phyloP scores from a whole-genome alignment of 2,113 vertebrate genomes.

The Abramis brama region DNA sequence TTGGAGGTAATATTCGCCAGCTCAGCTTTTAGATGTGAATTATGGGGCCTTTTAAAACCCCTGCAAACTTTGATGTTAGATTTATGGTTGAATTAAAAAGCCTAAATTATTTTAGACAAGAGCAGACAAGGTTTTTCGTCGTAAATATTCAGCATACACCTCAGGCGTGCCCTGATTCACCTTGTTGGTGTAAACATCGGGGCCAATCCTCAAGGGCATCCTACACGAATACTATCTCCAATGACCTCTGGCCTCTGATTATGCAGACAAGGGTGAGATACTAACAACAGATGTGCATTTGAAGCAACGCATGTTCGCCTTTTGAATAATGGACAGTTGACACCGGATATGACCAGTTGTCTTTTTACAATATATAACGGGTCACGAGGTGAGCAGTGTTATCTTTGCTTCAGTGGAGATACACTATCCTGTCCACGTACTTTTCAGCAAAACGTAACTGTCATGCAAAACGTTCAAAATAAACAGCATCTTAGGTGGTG shows the following conservation, averaged over 20 bases:
- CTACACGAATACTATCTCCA: neutral
- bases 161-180: constrained; percentile 52
- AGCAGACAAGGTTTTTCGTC: constrained; percentile 45
- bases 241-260: constrained; percentile 51
- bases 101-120: constrained; percentile 44
- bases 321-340: constrained; percentile 50
- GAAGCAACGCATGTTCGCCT: neutral
- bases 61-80: constrained; percentile 57
- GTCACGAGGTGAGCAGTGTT: constrained; percentile 38
- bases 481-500: neutral
- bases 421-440: neutral
- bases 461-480: neutral
- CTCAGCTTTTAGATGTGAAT: constrained; percentile 60
- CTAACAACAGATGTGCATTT: constrained; percentile 44
- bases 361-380: neutral
- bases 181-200: constrained; percentile 60
- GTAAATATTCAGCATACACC: constrained; percentile 2
- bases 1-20: constrained; percentile 59
- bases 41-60: constrained; percentile 58
- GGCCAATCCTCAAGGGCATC: constrained; percentile 58
- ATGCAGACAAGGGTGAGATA: constrained; percentile 49
- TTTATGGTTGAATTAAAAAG: constrained; percentile 65
- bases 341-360: constrained; percentile 30
- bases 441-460: constrained; percentile 16
- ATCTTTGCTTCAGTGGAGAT: constrained; percentile 31